Conservation (phyloP, 2,113 vertebrate genomes). For the Heptranchias perlo region DNA sequence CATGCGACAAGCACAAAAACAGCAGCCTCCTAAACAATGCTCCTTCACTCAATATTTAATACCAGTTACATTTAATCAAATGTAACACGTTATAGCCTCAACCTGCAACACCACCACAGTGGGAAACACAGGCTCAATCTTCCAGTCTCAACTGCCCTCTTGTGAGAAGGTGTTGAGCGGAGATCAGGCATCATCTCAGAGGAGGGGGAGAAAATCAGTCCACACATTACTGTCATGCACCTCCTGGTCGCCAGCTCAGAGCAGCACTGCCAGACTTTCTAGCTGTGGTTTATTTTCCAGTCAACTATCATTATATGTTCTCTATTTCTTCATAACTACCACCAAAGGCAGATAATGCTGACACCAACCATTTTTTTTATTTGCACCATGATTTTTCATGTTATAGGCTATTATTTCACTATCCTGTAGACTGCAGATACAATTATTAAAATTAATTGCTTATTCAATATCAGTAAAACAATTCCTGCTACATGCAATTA, state of each 20-base stretch:
- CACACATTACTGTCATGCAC: not conserved
- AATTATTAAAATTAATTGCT: not conserved
- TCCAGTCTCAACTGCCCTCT: not conserved
- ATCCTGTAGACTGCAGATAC: not conserved
- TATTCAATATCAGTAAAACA: not conserved
- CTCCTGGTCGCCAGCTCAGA: not conserved
- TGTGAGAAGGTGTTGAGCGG: not conserved
- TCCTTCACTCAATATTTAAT: not conserved
- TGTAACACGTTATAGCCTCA: not conserved
- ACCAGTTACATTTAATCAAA: not conserved
- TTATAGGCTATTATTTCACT: not conserved
- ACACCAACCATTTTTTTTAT: not conserved
- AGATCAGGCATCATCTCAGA: not conserved
- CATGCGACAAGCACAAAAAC: not conserved
- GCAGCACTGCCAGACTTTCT: not conserved
- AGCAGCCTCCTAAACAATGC: not conserved
- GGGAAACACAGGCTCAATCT: not conserved
- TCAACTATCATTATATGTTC: not conserved
- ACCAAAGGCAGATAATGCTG: not conserved
- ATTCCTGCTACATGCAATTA: not conserved
- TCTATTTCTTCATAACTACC: not conserved
- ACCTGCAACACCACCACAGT: constrained; percentile 8
- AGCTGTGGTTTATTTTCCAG: not conserved
- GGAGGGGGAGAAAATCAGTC: not conserved
- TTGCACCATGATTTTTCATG: not conserved